These are phyloP conservation scores for Calameuta idolon DNA, from an alignment of 2,888 invertebrate genomes.

Conservation along the genomic window DNA sequence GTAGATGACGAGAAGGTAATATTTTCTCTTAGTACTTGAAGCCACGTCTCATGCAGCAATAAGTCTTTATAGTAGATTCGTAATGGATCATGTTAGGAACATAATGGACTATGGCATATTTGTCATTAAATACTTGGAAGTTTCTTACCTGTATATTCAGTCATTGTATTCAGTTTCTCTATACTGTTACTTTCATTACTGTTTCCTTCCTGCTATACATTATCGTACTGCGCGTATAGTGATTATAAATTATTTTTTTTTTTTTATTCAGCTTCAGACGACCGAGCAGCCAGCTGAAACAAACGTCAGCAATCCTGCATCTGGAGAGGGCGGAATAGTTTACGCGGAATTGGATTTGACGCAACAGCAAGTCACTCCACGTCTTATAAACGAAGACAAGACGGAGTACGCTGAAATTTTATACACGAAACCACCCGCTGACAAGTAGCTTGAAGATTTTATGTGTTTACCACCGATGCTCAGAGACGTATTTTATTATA, in stretches of 20 bases:
- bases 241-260: neutral
- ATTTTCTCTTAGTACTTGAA: neutral
- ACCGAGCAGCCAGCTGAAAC: conserved; percentile 26
- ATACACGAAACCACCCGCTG: conserved; percentile 73
- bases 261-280: conserved; percentile 31
- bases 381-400: conserved; percentile 72
- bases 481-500: neutral
- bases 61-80: neutral
- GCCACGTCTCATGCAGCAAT: neutral
- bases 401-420: conserved; percentile 87
- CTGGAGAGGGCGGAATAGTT: conserved; percentile 57
- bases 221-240: neutral
- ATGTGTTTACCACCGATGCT: neutral
- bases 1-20: conserved; percentile 63
- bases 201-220: neutral
- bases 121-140: neutral
- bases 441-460: conserved; percentile 29
- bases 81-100: neutral
- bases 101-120: neutral
- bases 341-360: conserved; percentile 63
- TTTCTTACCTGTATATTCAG: neutral
- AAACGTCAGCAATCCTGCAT: conserved; percentile 34
- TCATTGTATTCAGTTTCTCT: neutral
- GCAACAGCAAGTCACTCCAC: conserved; percentile 46
- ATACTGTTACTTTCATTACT: neutral